phyloP scores from a whole-genome alignment of 2,113 vertebrate species.

The Epinephelus fuscoguttatus region DNA sequence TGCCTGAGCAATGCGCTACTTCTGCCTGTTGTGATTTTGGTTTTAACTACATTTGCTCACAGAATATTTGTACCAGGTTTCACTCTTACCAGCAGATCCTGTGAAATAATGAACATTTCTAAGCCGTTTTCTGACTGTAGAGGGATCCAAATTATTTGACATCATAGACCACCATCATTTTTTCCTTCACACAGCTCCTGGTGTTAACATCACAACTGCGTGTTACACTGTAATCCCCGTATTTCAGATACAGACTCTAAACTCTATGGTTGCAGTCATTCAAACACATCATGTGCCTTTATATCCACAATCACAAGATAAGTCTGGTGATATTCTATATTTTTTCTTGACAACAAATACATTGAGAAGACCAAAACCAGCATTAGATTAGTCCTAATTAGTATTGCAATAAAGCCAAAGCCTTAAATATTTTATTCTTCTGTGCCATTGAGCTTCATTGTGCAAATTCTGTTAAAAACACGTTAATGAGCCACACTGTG shows the following conservation, averaged over 20 bases:
- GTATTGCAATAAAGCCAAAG: not conserved
- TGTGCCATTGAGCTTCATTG: not conserved
- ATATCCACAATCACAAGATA: not conserved
- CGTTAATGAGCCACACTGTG: not conserved
- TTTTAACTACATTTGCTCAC: conserved; percentile 25
- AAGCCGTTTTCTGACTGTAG: not conserved
- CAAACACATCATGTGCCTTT: not conserved
- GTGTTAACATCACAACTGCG: conserved; percentile 10
- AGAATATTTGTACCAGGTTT: conserved; percentile 9
- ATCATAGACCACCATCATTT: not conserved
- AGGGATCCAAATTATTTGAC: not conserved
- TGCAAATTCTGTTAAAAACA: not conserved
- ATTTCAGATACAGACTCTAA: not conserved
- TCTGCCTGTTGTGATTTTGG: conserved; percentile 63
- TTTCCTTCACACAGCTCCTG: conserved; percentile 8
- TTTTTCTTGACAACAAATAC: conserved; percentile 20
- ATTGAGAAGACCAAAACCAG: not conserved
- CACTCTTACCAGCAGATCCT: conserved; percentile 18
- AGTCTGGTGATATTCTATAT: conserved; percentile 5
- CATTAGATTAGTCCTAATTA: not conserved
- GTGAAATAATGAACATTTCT: conserved; percentile 10
- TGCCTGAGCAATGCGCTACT: conserved; percentile 64
- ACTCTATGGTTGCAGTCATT: not conserved
- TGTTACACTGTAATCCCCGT: not conserved
- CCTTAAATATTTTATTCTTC: not conserved